phyloP scores from a whole-genome alignment of 2,888 invertebrate species.

The Malacosoma neustria region DNA sequence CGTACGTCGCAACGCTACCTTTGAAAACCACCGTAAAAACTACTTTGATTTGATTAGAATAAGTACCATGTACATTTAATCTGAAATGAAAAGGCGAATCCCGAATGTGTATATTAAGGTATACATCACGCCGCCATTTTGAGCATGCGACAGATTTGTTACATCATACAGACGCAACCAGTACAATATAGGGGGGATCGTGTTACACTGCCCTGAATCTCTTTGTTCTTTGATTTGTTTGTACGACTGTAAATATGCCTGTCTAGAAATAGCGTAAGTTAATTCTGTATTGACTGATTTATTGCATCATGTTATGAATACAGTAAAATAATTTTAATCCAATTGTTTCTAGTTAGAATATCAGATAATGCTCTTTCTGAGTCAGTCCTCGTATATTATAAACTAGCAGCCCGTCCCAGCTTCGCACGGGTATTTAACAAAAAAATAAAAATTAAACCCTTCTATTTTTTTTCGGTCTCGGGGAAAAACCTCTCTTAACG shows the following conservation, averaged over 20 bases:
- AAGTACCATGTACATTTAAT: too few species aligned
- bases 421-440: too few species aligned
- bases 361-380: too few species aligned
- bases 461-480: too few species aligned
- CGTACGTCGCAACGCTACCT: too few species aligned
- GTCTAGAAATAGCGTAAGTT: not conserved
- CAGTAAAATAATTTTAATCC: too few species aligned
- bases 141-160: slow-evolving; percentile 55
- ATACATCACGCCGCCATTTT: not conserved
- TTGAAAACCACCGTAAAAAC: too few species aligned
- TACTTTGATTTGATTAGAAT: not conserved
- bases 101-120: not conserved
- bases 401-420: too few species aligned
- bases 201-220: slow-evolving; percentile 67
- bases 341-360: too few species aligned
- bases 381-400: too few species aligned
- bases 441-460: too few species aligned
- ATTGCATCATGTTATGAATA: not conserved
- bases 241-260: slow-evolving; percentile 14
- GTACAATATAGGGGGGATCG: slow-evolving; percentile 53
- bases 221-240: slow-evolving; percentile 54
- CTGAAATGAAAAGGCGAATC: not conserved
- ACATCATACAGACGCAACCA: slow-evolving; percentile 33
- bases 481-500: too few species aligned
- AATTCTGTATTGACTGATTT: not conserved